Evolutionary conservation across 2,113 vertebrate genomes (phyloP).

Genomic region (Origma solitaria): DNA sequence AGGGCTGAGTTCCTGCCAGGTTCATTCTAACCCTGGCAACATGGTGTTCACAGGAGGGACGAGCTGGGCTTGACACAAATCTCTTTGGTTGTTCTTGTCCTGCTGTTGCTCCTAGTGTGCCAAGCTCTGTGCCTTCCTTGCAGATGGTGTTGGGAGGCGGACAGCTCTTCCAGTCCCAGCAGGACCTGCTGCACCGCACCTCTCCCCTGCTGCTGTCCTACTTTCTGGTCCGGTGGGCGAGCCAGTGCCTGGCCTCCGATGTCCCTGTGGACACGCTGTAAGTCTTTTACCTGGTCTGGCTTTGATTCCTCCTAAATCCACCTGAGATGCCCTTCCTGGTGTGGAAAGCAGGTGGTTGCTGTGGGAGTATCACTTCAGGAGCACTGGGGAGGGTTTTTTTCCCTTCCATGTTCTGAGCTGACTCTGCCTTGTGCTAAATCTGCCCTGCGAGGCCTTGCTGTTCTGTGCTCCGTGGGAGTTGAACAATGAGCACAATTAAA

Average conservation of each 20-base stretch:
- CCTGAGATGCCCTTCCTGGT: not conserved
- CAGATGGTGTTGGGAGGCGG: slow-evolving; percentile 81
- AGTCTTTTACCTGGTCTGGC: slow-evolving; percentile 48
- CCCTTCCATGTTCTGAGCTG: not conserved
- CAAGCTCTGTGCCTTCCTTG: not conserved
- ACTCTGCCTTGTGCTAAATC: slow-evolving; percentile 5
- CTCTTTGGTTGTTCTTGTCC: not conserved
- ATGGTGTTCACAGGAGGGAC: accelerated
- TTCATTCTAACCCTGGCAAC: too few species aligned
- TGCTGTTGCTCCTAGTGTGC: accelerated
- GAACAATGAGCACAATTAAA: slow-evolving; percentile 15
- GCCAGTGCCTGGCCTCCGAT: slow-evolving; percentile 78
- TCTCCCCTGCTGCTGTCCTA: slow-evolving; percentile 88
- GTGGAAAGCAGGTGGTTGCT: not conserved
- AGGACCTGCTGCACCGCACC: slow-evolving; percentile 88
- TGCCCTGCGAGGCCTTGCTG: not conserved
- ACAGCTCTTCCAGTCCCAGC: slow-evolving; percentile 87
- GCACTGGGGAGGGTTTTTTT: not conserved
- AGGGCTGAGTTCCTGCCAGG: not conserved
- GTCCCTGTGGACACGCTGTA: slow-evolving; percentile 87
- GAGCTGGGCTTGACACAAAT: not conserved
- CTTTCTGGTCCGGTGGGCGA: slow-evolving; percentile 83
- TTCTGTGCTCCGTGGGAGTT: not conserved
- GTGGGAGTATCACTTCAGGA: not conserved
- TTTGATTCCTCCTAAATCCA: not conserved